A percentile compares a stretch with the other conserved stretches of the same genome.
Conservation (phyloP, 2,888 invertebrate genomes). For the Hofmannophila pseudospretella region DNA sequence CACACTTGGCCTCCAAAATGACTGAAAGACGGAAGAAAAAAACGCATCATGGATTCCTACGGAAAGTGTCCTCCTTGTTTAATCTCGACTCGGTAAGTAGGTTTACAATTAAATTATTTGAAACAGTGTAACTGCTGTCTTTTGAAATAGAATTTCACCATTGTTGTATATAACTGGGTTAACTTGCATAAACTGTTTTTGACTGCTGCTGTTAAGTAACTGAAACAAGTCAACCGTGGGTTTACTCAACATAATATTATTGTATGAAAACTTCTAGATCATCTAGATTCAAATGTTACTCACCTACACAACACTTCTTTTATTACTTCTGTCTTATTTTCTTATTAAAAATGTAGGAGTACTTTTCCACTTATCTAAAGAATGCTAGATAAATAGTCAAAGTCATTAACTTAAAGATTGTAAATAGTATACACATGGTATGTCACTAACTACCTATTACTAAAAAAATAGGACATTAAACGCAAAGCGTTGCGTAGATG, state of each 20-base stretch:
- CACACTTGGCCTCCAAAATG: conserved; percentile 67
- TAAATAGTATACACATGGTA: not conserved
- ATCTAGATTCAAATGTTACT: no score
- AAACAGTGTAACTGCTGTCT: not conserved
- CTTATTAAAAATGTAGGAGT: no score
- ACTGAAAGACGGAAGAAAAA: conserved; percentile 78
- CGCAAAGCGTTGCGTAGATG: no score
- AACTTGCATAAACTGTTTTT: conserved; percentile 1
- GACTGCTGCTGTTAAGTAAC: not conserved
- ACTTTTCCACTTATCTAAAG: not conserved
- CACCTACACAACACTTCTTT: no score
- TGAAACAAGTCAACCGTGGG: not conserved
- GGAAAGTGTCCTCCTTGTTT: conserved; percentile 92
- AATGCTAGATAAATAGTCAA: not conserved
- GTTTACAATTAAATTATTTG: conserved; percentile 18
- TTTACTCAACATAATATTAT: not conserved
- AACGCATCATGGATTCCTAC: conserved; percentile 85
- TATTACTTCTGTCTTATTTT: no score
- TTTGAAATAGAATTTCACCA: conserved; percentile 11
- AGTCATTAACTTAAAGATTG: not conserved
- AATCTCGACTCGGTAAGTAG: conserved; percentile 90
- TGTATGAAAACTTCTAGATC: no score
- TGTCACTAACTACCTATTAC: no score
- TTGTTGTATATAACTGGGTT: conserved; percentile 2
- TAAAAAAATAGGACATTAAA: no score